Percentiles rank a stretch among this genome's conserved stretches.
Conservation (phyloP, 1,140 invertebrate genomes). For the Heliothis virescens region DNA sequence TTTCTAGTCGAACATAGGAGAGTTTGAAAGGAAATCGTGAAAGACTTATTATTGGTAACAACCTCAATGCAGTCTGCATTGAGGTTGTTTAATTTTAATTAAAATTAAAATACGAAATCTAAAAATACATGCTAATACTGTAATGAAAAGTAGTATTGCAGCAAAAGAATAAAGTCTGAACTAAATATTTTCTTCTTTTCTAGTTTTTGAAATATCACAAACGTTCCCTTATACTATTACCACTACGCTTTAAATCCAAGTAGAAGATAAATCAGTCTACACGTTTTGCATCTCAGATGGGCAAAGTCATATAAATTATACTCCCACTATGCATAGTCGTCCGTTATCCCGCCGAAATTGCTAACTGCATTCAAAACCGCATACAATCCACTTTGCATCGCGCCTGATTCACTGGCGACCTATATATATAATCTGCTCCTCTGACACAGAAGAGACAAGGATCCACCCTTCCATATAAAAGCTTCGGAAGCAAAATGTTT, state of each 20-base stretch:
- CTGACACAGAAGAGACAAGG: conserved; percentile 17
- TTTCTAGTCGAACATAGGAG: not conserved
- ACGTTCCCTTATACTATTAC: no score
- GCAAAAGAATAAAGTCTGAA: no score
- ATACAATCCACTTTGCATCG: conserved; percentile 26
- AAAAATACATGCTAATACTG: no score
- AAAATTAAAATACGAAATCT: no score
- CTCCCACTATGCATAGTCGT: conserved; percentile 5
- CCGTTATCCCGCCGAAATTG: not conserved
- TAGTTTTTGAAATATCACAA: no score
- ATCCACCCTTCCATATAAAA: conserved; percentile 41
- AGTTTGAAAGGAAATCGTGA: conserved; percentile 2
- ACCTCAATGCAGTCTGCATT: no score
- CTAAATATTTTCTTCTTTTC: no score
- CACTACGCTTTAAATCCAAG: not conserved
- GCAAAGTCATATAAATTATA: conserved; percentile 27
- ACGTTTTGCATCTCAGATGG: conserved; percentile 32
- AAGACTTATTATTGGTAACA: no score
- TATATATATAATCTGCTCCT: conserved; percentile 10
- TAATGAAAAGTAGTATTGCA: no score
- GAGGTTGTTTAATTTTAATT: no score
- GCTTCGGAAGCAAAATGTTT: conserved; percentile 25
- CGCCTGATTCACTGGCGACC: not conserved
- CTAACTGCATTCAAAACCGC: conserved; percentile 27
- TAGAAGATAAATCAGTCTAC: not conserved